Base-by-base conservation (phyloP, 1,140 invertebrate species). In the Ectropis grisescens region DNA sequence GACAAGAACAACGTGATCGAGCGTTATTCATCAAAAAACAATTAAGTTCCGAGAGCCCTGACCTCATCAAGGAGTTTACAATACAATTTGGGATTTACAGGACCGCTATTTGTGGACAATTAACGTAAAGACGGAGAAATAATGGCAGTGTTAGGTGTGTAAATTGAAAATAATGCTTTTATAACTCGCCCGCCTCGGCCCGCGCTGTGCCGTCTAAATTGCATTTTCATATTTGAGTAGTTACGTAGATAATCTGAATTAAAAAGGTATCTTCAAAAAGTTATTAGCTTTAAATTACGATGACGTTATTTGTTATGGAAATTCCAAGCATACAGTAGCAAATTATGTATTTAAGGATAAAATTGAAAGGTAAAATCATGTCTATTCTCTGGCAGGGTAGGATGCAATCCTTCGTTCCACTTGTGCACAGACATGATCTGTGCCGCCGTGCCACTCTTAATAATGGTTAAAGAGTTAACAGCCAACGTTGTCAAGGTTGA, bases 21-120 rank as follows among this genome's bases (percentile, higher is more conserved):
- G 49, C 55, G 45, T 54, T 43, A 55, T 55, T 49, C 54, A 60
- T 64, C 41, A 58, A 64, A 66, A 69, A 70, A 51, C 66, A 74
- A 74, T 74, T 69, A 74, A 57, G 51, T 57, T 49, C 42, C 4
- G 16, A 19, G 23, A 53, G 37, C 42, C 47, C 41, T 50, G 12
- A 25, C 27, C 29, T 44, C 29, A 33, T 34, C 30, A 28, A 33
- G 14, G 23, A 35, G 15, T 45, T 43, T 34, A 52, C 44, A 55
- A 49, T 44, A 56, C 45, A 58, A 55, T 58, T 53, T 56, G 25
- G 27, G 31, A 47, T 44, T 48, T 37, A 38, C 33, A 44, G 29
- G 11, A 37, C 16, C 29, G 27, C 19, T 33, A 40, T 8, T 19
- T 34, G 25, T 40, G 27, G 31, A 40, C 16, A 40, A 33, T 40